These are phyloP conservation scores for Anabas testudineus DNA, from an alignment of 2,797 vertebrate species.

Conservation along the genomic window DNA sequence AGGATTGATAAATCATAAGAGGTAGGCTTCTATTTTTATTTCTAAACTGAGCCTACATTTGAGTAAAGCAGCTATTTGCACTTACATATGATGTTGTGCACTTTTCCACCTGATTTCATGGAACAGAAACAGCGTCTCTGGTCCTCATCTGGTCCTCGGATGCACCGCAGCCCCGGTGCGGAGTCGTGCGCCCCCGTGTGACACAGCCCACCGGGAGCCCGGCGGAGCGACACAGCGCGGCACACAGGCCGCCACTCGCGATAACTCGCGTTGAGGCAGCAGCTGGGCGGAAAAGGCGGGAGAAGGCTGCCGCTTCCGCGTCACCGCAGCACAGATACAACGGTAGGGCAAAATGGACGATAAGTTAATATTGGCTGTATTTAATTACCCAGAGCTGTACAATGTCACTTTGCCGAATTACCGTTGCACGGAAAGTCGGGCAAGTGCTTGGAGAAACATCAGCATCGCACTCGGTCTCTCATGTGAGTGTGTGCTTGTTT, in stretches of 20 bases:
- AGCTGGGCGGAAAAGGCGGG: conserved; percentile 82
- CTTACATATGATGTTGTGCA: no score
- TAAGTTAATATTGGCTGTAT: conserved; percentile 81
- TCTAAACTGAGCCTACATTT: no score
- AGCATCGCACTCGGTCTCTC: conserved; percentile 67
- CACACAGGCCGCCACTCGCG: conserved; percentile 69
- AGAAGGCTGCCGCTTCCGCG: conserved; percentile 80
- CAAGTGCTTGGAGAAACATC: conserved; percentile 78
- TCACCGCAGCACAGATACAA: conserved; percentile 64
- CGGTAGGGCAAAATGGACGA: conserved; percentile 79
- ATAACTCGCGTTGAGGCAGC: conserved; percentile 65
- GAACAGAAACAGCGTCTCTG: no score
- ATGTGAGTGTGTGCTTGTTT: conserved; percentile 72
- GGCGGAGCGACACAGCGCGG: conserved; percentile 62
- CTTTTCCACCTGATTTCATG: no score
- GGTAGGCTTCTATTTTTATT: no score
- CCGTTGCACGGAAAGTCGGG: conserved; percentile 78
- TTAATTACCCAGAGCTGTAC: conserved; percentile 79
- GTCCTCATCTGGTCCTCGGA: no score
- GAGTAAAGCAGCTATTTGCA: no score
- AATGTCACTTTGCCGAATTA: conserved; percentile 78
- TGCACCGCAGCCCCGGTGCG: no score
- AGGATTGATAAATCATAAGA: no score
- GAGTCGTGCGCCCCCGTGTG: conserved; percentile 54
- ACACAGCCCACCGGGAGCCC: not conserved